phyloP scores from a whole-genome alignment of 1,140 invertebrate genomes.

The Lepidostoma basale region DNA sequence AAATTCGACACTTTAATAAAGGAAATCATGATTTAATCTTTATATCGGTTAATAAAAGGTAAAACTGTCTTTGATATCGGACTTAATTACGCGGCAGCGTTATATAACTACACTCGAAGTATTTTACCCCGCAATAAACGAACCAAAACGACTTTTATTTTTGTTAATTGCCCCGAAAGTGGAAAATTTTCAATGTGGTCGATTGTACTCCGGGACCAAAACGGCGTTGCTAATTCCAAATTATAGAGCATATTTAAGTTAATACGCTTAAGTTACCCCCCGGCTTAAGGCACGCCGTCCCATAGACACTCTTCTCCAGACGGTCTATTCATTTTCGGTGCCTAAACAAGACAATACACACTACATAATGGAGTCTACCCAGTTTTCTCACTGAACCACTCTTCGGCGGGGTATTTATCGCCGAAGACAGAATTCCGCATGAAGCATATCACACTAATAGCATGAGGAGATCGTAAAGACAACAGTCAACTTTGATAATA shows the following conservation, averaged over 20 bases:
- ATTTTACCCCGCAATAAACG: neutral
- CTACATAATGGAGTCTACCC: no score
- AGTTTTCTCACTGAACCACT: neutral
- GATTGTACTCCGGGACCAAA: neutral
- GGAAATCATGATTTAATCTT: no score
- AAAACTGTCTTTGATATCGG: no score
- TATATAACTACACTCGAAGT: neutral
- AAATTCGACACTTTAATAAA: no score
- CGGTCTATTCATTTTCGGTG: no score
- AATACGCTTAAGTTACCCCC: constrained; percentile 22
- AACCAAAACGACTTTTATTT: neutral
- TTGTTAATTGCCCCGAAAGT: neutral
- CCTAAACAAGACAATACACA: no score
- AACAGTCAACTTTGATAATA: neutral
- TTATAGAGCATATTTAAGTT: constrained; percentile 30
- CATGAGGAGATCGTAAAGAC: neutral
- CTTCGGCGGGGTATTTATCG: neutral
- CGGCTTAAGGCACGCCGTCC: neutral
- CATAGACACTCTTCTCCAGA: no score
- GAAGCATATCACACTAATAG: neutral
- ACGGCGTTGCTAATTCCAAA: constrained; percentile 36
- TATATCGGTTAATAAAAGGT: no score
- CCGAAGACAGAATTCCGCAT: neutral
- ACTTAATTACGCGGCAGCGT: neutral
- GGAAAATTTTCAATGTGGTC: neutral